Base-by-base conservation (phyloP, 2,888 invertebrate genomes). In the Epinotia nisella region DNA sequence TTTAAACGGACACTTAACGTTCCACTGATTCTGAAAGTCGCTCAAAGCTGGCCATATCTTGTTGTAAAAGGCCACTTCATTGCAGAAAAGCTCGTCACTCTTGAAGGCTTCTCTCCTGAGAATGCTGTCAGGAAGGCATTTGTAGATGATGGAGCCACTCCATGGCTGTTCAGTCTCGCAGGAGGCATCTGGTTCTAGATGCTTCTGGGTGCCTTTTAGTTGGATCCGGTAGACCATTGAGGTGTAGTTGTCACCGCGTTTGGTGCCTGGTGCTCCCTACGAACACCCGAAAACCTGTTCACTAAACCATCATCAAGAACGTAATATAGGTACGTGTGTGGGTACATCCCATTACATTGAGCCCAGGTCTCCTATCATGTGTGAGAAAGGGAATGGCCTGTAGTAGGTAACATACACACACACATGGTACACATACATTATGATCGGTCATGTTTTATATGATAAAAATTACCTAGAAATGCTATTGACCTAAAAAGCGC, bases 221-320 rank as follows among this genome's bases (percentile, higher is more conserved):
- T 94, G 90, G 71, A 96, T 93, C 15, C 96, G 94, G 85, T 96
- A 96, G 9, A 96, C 90, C 93, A 96, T 95, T 10, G 96, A 96
- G 0, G 96, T 96, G 82, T 96, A 96, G 85, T 96, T 96, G 81
- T 96, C 96, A 0, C 96, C 96, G 67, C 96, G 92, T 72, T 95
- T 96, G 0, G 96, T 95, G n/a, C 96, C 96, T 3, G 94, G 95
- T 17, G 95, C 95, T 75, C 95, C 95, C 94, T 96, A 77, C 11
- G 39, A 49, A n/a, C n/a, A n/a, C 49, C 49, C 49, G 4, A n/a
- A n/a, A 49, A 49, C n/a, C 49, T n/a, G 45, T 15, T 45, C 15
- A 15, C 4, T 13, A 4, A 2, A 15, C n/a, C n/a, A 49, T 49
- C 15, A 49, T n/a, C 5, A 29, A 29, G 29, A 29, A 29, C 29